phyloP scores from a whole-genome alignment of 2,113 vertebrate species.

The Chamaea fasciata region DNA sequence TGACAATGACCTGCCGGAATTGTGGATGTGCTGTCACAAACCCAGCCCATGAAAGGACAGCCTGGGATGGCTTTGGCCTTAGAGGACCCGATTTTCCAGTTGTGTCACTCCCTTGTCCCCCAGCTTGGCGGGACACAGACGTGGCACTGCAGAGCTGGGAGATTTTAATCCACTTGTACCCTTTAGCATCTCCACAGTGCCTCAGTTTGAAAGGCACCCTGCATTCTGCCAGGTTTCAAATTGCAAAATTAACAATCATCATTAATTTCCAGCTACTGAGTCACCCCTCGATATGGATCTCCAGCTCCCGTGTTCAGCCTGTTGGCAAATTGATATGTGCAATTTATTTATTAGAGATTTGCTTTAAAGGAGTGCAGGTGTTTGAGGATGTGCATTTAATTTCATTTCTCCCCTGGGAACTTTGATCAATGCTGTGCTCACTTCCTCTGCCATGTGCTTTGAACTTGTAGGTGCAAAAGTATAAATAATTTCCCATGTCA shows the following conservation, averaged over 20 bases:
- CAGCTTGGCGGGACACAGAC: background rate
- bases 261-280: background rate
- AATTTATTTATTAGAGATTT: background rate
- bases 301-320: background rate
- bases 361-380: background rate
- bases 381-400: background rate
- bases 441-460: background rate
- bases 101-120: background rate
- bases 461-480: background rate
- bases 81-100: background rate
- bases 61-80: background rate
- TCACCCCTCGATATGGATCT: background rate
- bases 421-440: slow-evolving; percentile 19
- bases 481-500: slow-evolving; percentile 33
- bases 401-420: background rate
- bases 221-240: background rate
- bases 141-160: background rate
- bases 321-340: background rate
- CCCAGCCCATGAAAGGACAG: background rate
- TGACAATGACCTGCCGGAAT: background rate
- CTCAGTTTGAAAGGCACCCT: background rate
- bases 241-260: background rate
- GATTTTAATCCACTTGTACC: background rate
- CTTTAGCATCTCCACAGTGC: background rate
- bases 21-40: background rate